phyloP scores from a whole-genome alignment of 2,113 vertebrate genomes.

The Lagopus leucura region DNA sequence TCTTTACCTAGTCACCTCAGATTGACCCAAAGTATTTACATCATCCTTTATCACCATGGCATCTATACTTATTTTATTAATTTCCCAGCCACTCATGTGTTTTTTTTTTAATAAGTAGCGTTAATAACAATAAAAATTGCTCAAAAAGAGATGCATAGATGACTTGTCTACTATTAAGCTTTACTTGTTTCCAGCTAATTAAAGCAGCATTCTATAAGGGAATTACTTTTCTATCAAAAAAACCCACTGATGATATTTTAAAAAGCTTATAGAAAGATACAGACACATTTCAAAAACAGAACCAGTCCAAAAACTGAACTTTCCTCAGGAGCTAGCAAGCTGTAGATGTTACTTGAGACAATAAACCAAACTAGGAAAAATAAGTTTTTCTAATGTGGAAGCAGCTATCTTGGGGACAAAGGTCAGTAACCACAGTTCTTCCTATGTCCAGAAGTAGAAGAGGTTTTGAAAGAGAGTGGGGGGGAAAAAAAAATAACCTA shows the following conservation, averaged over 20 bases:
- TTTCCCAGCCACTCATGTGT: neutral
- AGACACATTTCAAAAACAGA: neutral
- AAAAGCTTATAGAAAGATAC: neutral
- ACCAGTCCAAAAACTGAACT: neutral
- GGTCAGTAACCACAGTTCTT: neutral
- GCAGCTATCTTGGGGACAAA: slow-evolving; percentile 15
- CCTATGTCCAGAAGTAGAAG: slow-evolving; percentile 7
- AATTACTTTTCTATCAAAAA: neutral
- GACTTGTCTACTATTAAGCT: neutral
- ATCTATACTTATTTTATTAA: neutral
- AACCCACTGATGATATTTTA: neutral
- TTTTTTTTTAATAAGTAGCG: neutral
- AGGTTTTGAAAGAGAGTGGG: slow-evolving; percentile 38
- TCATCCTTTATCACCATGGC: neutral
- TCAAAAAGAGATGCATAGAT: neutral
- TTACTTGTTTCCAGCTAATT: neutral
- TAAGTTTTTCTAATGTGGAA: slow-evolving; percentile 5
- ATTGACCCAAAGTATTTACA: neutral
- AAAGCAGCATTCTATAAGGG: neutral
- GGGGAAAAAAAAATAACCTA: neutral
- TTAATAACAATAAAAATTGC: neutral
- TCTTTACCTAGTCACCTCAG: neutral
- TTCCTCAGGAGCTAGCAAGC: neutral
- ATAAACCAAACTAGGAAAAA: neutral
- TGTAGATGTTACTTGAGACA: neutral